Evolutionary conservation across 2,888 invertebrate genomes (phyloP).

Genomic region (Oxyteleia sp.): DNA sequence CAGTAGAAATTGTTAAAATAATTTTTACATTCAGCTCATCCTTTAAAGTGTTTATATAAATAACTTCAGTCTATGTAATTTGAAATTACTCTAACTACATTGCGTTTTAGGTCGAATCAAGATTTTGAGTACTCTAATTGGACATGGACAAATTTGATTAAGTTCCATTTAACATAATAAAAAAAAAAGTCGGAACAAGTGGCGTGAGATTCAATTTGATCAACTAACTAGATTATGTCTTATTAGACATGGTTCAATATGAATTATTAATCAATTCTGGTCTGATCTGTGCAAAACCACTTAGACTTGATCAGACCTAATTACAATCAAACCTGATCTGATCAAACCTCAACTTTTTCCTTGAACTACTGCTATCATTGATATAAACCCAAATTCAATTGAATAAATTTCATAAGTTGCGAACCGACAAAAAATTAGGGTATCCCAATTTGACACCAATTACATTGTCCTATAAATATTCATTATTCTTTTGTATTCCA

Average conservation of each 20-base stretch:
- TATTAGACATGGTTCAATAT: neutral
- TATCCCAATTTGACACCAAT: conserved; percentile 51
- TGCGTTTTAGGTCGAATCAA: neutral
- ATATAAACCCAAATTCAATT: neutral
- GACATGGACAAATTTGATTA: neutral
- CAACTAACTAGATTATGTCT: neutral
- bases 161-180: neutral
- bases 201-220: neutral
- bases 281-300: neutral
- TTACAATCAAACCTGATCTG: neutral
- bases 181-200: neutral
- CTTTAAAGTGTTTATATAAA: too few species aligned
- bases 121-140: neutral
- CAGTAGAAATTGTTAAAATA: neutral
- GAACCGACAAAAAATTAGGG: conserved; percentile 19
- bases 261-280: conserved; percentile 14
- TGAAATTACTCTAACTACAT: neutral
- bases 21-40: too few species aligned
- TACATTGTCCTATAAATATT: conserved; percentile 58
- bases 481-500: conserved; percentile 45
- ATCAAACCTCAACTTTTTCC: neutral
- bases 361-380: neutral
- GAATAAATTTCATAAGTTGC: conserved; percentile 28
- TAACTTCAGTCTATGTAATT: too few species aligned
- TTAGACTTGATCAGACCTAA: neutral